Base-by-base conservation (phyloP, 2,888 invertebrate species). In the Branchellion lobata region DNA sequence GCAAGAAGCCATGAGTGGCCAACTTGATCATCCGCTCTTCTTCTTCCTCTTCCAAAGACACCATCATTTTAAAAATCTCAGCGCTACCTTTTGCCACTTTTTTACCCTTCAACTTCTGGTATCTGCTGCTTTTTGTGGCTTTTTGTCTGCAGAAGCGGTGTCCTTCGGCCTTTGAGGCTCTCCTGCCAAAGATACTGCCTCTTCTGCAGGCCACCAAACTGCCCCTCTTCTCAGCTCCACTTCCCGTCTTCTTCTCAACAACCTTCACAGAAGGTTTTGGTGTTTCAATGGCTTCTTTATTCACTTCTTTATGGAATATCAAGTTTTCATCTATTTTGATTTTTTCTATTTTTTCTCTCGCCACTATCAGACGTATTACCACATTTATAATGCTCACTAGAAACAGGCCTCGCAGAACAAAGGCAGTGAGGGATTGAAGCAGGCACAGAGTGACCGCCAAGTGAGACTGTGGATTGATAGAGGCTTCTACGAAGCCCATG, bases 371-470 rank as follows among this genome's bases (percentile, higher is more conserved):
- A 8, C 21, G 8, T n/a, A 57, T 3, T 5, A 57, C 8, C 3
- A n/a, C 61, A 14, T 57, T 57, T n/a, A 57, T n/a, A 5, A 57
- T 8, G 3, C 5, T 3, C 3, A 57, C 14, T n/a, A 57, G 3
- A 8, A 57, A n/a, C 8, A 57, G 24, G 21, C 3, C 24, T 3
- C n/a, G 5, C 3, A 57, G 61, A 3, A 57, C 21, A 57, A 57
- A 57, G 21, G 61, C 61, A 33, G 53, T 34, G 27, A 77, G n/a
- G 14, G 53, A 61, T 33, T 77, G 77, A 33, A 77, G 18, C 24
- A 36, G 21, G 21, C 57, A 65, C 14, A 77, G 1, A 27, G 65
- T 24, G 8, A 77, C 77, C 21, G 65, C 77, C 53, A 31, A 18
- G n/a, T 31, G 36, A n/a, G 61, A 57, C 53, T 77, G 34, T 31